Percentiles rank a stretch among this genome's conserved stretches.
These are phyloP conservation scores for Butastur rufipennis DNA, from an alignment of 2,113 vertebrate genomes.

Conservation along the genomic window DNA sequence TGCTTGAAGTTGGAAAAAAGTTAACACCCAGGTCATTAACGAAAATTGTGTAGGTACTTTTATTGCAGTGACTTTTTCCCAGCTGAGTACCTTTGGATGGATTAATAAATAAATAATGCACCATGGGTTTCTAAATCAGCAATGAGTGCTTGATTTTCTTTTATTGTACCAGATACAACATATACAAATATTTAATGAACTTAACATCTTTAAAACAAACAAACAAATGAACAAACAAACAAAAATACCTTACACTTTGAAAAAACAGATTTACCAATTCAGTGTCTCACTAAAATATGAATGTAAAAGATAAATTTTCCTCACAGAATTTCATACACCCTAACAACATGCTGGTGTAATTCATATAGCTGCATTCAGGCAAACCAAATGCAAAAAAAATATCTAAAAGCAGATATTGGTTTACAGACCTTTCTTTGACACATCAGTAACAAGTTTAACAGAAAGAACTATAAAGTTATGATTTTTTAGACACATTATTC, in stretches of 20 bases:
- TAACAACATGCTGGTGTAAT: background rate
- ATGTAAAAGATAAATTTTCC: background rate
- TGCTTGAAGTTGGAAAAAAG: background rate
- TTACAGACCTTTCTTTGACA: background rate
- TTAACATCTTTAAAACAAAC: background rate
- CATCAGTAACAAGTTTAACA: background rate
- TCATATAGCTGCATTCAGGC: background rate
- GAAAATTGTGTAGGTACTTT: background rate
- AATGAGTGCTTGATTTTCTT: background rate
- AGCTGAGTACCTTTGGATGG: background rate
- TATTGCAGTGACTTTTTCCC: background rate
- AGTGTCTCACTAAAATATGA: background rate
- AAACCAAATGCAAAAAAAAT: background rate
- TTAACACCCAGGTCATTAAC: background rate
- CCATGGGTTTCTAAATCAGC: background rate
- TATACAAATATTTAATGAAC: background rate
- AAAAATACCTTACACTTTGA: background rate
- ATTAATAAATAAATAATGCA: background rate
- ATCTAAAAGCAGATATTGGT: background rate
- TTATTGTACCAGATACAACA: background rate
- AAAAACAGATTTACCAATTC: background rate
- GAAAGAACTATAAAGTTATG: background rate
- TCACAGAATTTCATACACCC: background rate
- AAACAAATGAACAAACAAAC: background rate
- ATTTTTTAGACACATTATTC: background rate